Evolutionary conservation across 2,888 invertebrate genomes (phyloP), one percentile per base, ranked within the genome.

Genomic region (Cyclophora albipunctata): DNA sequence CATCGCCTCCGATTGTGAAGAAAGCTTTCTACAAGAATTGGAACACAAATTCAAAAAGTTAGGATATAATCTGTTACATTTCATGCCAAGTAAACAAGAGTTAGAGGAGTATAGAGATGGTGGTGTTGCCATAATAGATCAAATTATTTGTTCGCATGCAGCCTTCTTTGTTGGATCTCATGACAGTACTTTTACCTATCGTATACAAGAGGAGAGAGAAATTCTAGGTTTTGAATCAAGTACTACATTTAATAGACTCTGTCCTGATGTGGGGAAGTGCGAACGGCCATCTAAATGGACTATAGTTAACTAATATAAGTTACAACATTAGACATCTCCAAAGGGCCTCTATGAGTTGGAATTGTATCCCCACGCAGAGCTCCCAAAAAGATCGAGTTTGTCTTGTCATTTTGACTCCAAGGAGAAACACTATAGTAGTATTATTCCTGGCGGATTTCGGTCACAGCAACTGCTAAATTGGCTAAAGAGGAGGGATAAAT

Each of bases 201-300:
- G 99, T 51, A 99, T 99, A 60, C 97, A 98, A 83, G 99, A 99
- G 76, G 99, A 99, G 73, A 90, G 99, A 34, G 98, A 99, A 84
- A 97, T 99, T 54, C 76, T 98, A 44, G 98, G 98, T 1, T 97
- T 97, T 78, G 90, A 92, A 4, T 88, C 91, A 43, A 84, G 91
- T 34, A 92, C 92, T 5, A 98, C 98, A 0, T 99, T 97, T 74
- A 98, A 99, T 79, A 90, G 94, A 55, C 84, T 98, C 2, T 98
- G 97, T 79, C 86, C 89, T 0, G 90, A 91, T 49, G 72, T 75
- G 4, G 87, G 86, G 4, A 70, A 78, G 40, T 97, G 97, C 84
- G 91, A 92, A 60, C 91, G 91, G 65, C 94, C 95, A 44, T 91
- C 96, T 0, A 88, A 91, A 62, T 97, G 97, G 97, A 91, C 90